Base-by-base conservation (phyloP, 2,888 invertebrate species). In the Eledone cirrhosa region DNA sequence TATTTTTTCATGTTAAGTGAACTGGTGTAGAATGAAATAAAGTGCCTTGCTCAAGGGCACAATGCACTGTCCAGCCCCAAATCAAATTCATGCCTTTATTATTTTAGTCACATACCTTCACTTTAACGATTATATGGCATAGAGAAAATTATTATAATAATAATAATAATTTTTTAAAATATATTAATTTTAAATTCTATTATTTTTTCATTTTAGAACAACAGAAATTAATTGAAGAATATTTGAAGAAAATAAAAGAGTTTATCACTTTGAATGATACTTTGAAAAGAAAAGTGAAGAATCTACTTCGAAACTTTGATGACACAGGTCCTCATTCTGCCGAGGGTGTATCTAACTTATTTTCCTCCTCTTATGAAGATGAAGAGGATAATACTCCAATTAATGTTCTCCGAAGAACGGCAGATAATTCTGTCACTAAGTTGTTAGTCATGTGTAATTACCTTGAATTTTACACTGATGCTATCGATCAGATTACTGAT, bases 261-360 rank as follows among this genome's bases (percentile, higher is more conserved):
- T 80, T 86, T 31, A 84, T 82, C 77, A 82, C 81, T 13, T 77
- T 84, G 29, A 83, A 85, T 14, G 83, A 84, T 79, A 82, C 82
- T 16, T 74, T 86, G 77, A 83, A 83, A 48, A 82, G 83, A 74
- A 83, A 86, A 63, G 81, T 86, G n/a, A 83, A 84, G n/a, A 80
- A 83, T 27, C 78, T 86, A 4, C 79, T 83, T 24, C 82, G 29
- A 19, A 67, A 67, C 31, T 31, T 67, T 29, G 33, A 63, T 33
- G 33, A 27, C 48, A 67, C 31, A 19, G 29, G 31, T 8, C 67
- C 67, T 31, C 19, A 31, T 29, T 33, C 31, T 67, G 67, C 19
- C 14, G 67, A 67, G 14, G 33, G 67, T 22, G 33, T 67, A 33
- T 67, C 67, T 13, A 29, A 29, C 14, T 33, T 67, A 16, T 67